Conservation (phyloP, 2,113 vertebrate genomes). For the Bufo bufo region DNA sequence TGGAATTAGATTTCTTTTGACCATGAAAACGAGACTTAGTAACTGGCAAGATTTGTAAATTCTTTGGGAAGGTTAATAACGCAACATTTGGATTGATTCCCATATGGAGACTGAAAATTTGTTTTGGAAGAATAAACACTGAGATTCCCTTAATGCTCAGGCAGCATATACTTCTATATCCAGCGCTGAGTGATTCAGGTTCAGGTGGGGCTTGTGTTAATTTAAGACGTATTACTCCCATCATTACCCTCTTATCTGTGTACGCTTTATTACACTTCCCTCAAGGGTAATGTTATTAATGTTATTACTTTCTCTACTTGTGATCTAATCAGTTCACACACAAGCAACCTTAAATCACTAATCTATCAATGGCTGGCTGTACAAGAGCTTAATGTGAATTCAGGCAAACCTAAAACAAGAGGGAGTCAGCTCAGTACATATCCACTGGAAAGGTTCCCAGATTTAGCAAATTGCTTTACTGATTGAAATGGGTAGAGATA, state of each 20-base stretch:
- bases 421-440: constrained; percentile 31
- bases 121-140: constrained; percentile 54
- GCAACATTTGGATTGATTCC: constrained; percentile 49
- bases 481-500: constrained; percentile 34
- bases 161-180: constrained; percentile 37
- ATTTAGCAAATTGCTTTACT: constrained; percentile 43
- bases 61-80: constrained; percentile 53
- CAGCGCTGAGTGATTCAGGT: constrained; percentile 38
- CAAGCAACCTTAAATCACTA: constrained; percentile 44
- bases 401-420: constrained; percentile 51
- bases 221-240: constrained; percentile 42
- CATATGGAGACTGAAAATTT: constrained; percentile 48
- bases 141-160: constrained; percentile 46
- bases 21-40: constrained; percentile 55
- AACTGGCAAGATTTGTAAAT: constrained; percentile 50
- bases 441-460: constrained; percentile 49
- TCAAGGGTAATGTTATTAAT: constrained; percentile 47
- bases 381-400: constrained; percentile 48
- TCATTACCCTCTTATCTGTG: constrained; percentile 30
- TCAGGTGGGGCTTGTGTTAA: constrained; percentile 53
- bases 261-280: constrained; percentile 46
- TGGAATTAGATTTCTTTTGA: constrained; percentile 57
- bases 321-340: constrained; percentile 54
- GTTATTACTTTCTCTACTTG: constrained; percentile 45
- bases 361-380: constrained; percentile 51